Evolutionary conservation across 1,140 invertebrate genomes (phyloP).

Genomic region (Drosophila kanapiae): DNA sequence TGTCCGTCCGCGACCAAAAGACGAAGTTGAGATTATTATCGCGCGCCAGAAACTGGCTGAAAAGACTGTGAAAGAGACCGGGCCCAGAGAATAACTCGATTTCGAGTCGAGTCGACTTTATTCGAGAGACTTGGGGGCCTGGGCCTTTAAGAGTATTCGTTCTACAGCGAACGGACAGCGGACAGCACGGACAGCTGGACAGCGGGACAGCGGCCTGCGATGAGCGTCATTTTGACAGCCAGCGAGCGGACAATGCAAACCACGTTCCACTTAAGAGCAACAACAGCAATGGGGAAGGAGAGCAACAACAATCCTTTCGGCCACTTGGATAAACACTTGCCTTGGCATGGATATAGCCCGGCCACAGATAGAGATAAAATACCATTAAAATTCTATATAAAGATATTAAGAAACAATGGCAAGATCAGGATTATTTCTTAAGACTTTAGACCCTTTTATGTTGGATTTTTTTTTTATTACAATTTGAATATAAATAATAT

Average conservation of each 20-base stretch:
- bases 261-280: conserved; percentile 79
- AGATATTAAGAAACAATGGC: no score
- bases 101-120: conserved; percentile 54
- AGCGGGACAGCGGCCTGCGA: conserved; percentile 22
- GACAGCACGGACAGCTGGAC: conserved; percentile 12
- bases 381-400: no score
- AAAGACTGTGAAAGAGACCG: conserved; percentile 40
- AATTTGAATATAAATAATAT: no score
- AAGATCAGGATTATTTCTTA: not conserved
- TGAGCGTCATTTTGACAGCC: conserved; percentile 82
- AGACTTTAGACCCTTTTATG: not conserved
- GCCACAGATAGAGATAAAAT: not conserved
- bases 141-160: conserved; percentile 28
- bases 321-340: conserved; percentile 83
- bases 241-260: conserved; percentile 81
- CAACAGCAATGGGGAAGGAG: conserved; percentile 26
- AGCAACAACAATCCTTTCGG: conserved; percentile 43
- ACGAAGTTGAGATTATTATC: conserved; percentile 79
- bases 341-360: conserved; percentile 36
- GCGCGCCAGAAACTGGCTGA: conserved; percentile 81
- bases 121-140: conserved; percentile 36
- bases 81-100: conserved; percentile 33
- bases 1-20: conserved; percentile 56
- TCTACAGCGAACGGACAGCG: conserved; percentile 26
- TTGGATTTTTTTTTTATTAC: not conserved